These are phyloP conservation scores for Pteromalus puparum DNA, from an alignment of 1,140 invertebrate species.

Conservation along the genomic window DNA sequence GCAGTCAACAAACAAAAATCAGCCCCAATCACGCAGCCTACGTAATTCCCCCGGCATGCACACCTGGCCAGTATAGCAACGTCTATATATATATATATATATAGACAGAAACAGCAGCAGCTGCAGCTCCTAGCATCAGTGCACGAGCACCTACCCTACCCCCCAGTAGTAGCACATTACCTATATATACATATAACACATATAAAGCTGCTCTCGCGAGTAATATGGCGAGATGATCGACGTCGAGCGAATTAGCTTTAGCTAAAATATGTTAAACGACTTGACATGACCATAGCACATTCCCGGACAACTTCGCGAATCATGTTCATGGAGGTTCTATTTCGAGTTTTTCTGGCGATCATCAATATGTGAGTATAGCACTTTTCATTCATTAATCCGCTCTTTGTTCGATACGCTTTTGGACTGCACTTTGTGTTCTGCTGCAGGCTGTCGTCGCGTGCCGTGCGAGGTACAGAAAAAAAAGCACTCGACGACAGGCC, in stretches of 20 bases:
- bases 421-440: neutral
- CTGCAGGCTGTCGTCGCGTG: neutral
- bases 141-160: neutral
- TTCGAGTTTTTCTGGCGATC: conserved; percentile 66
- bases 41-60: neutral
- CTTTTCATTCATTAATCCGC: conserved; percentile 32
- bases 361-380: conserved; percentile 67
- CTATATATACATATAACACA: neutral
- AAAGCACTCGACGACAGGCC: neutral
- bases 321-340: conserved; percentile 62
- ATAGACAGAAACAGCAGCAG: neutral
- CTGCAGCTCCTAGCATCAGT: neutral
- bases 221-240: conserved; percentile 26
- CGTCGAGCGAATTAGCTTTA: conserved; percentile 21
- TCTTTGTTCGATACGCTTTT: conserved; percentile 17
- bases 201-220: neutral
- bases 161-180: neutral
- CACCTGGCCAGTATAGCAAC: neutral
- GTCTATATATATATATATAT: neutral
- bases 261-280: neutral
- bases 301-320: neutral
- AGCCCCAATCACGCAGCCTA: neutral
- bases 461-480: neutral
- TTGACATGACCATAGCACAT: conserved; percentile 22
- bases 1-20: neutral